phyloP scores from a whole-genome alignment of 2,888 invertebrate genomes.

The Volucella inflata region DNA sequence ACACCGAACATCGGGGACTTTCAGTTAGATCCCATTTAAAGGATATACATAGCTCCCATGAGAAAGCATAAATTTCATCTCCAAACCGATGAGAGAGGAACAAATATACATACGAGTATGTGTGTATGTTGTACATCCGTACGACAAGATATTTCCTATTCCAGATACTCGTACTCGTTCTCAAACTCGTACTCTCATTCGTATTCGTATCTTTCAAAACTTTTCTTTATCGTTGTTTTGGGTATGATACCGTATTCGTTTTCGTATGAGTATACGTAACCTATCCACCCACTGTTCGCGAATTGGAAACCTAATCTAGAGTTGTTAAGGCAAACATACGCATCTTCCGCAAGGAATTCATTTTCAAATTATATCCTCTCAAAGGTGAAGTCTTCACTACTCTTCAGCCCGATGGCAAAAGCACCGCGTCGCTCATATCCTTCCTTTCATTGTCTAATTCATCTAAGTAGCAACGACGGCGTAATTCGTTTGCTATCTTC shows the following conservation, averaged over 20 bases:
- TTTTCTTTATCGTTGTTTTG: too few species aligned
- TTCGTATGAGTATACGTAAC: not conserved
- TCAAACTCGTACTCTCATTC: not conserved
- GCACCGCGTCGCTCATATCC: not conserved
- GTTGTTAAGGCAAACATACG: conserved; percentile 51
- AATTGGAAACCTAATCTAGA: conserved; percentile 62
- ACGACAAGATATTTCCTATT: conserved; percentile 14
- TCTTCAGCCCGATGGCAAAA: not conserved
- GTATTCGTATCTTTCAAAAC: too few species aligned
- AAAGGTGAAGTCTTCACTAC: conserved; percentile 31
- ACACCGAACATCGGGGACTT: not conserved
- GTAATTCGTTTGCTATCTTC: conserved; percentile 52
- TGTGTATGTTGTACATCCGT: not conserved
- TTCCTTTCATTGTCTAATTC: conserved; percentile 51
- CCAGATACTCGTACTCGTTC: not conserved
- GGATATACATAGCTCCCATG: conserved; percentile 42
- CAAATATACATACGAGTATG: not conserved
- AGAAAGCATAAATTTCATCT: conserved; percentile 54
- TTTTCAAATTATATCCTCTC: conserved; percentile 53
- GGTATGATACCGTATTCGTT: too few species aligned
- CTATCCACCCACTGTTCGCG: conserved; percentile 5
- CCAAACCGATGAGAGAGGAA: conserved; percentile 6
- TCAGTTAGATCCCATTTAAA: conserved; percentile 22
- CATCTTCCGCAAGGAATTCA: conserved; percentile 49
- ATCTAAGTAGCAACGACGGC: conserved; percentile 48